Evolutionary conservation across 2,888 invertebrate species (phyloP).

Genomic region (Zootermopsis nevadensis): DNA sequence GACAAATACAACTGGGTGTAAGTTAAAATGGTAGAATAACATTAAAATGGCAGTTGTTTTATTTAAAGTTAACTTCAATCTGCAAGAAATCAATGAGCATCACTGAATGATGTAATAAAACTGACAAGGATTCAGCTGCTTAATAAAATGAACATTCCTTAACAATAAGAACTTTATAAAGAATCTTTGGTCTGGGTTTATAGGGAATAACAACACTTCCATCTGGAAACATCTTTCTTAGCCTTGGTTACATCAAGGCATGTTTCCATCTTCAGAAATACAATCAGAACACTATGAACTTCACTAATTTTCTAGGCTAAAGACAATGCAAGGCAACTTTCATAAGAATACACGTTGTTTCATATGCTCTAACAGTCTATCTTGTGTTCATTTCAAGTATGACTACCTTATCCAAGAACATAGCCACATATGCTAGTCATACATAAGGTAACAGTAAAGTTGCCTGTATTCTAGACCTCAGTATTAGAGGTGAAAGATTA

Average conservation of each 20-base stretch:
- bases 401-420: no score
- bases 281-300: no score
- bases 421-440: no score
- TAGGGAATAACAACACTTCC: background rate
- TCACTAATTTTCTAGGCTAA: background rate
- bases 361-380: no score
- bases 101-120: background rate
- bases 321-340: background rate
- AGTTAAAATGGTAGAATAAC: slow-evolving; percentile 4
- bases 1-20: background rate
- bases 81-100: slow-evolving; percentile 2
- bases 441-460: no score
- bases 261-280: no score
- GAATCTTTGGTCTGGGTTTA: background rate
- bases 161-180: no score
- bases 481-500: no score
- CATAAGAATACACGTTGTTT: no score
- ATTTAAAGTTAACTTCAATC: slow-evolving; percentile 15
- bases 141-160: background rate
- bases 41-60: slow-evolving; percentile 20
- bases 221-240: background rate
- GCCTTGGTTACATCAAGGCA: background rate
- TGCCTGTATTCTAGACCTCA: no score
- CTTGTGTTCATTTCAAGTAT: no score
- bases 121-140: background rate